phyloP scores from a whole-genome alignment of 2,888 invertebrate species.

The Hoplodrina blanda region DNA sequence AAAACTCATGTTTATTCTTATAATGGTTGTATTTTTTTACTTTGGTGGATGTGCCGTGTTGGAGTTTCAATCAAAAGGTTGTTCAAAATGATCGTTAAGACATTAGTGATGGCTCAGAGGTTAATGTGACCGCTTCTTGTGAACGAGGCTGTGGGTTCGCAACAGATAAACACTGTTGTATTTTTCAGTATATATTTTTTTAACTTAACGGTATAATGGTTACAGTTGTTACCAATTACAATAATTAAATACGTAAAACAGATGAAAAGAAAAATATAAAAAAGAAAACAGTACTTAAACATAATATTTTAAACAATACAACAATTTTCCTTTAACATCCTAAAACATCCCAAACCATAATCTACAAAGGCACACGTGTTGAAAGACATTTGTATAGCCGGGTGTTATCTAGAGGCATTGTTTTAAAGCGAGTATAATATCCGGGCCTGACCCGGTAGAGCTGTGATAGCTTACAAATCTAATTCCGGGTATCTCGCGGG shows the following conservation, averaged over 20 bases:
- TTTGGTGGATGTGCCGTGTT: not conserved
- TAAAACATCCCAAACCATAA: constrained; percentile 4
- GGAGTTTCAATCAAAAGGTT: too few species aligned
- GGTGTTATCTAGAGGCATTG: constrained; percentile 58
- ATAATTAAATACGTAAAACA: too few species aligned
- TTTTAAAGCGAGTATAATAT: constrained; percentile 67
- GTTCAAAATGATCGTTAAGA: too few species aligned
- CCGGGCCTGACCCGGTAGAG: constrained; percentile 68
- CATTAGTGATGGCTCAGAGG: too few species aligned
- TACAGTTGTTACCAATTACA: too few species aligned
- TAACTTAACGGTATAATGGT: too few species aligned
- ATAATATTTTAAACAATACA: not conserved
- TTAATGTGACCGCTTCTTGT: too few species aligned
- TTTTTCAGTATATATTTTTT: too few species aligned
- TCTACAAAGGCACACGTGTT: constrained; percentile 27
- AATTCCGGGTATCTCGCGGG: constrained; percentile 77
- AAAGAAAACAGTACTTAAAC: too few species aligned
- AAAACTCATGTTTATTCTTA: not conserved
- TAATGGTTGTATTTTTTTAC: not conserved
- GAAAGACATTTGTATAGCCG: constrained; percentile 22
- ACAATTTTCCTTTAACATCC: not conserved
- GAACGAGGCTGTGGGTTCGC: too few species aligned
- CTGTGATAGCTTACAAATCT: constrained; percentile 83
- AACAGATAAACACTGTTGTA: too few species aligned
- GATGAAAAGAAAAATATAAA: too few species aligned